These are phyloP conservation scores for Napeogenes inachia DNA, from an alignment of 2,888 invertebrate species.

Conservation along the genomic window DNA sequence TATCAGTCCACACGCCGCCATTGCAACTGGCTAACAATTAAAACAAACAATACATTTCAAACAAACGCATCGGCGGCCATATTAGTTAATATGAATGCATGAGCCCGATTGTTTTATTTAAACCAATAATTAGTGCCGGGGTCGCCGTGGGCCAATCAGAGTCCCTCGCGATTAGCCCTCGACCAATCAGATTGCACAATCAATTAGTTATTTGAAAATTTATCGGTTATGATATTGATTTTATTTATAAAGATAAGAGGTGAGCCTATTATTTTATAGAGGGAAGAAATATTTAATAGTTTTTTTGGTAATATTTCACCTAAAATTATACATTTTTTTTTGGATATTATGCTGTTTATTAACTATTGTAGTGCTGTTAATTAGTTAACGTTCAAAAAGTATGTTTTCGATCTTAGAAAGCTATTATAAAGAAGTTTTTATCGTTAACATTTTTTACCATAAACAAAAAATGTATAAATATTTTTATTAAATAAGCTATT, in stretches of 20 bases:
- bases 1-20: slow-evolving; percentile 39
- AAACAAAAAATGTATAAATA: too few species aligned
- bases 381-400: too few species aligned
- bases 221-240: not conserved
- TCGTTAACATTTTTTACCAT: too few species aligned
- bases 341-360: too few species aligned
- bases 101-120: slow-evolving; percentile 49
- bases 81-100: slow-evolving; percentile 43
- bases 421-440: too few species aligned
- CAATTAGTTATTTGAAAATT: slow-evolving; percentile 1
- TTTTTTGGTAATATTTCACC: too few species aligned
- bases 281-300: too few species aligned
- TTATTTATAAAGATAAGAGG: not conserved
- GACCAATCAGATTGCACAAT: not conserved
- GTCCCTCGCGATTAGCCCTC: slow-evolving; percentile 13
- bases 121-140: slow-evolving; percentile 62
- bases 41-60: slow-evolving; percentile 14
- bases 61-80: slow-evolving; percentile 48
- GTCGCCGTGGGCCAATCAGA: slow-evolving; percentile 53
- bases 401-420: too few species aligned
- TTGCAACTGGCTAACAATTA: slow-evolving; percentile 45
- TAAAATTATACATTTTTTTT: too few species aligned
- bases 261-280: too few species aligned
- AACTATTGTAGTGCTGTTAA: too few species aligned
- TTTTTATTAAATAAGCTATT: too few species aligned